Conservation (phyloP, 2,113 vertebrate species). For the Sander lucioperca region DNA sequence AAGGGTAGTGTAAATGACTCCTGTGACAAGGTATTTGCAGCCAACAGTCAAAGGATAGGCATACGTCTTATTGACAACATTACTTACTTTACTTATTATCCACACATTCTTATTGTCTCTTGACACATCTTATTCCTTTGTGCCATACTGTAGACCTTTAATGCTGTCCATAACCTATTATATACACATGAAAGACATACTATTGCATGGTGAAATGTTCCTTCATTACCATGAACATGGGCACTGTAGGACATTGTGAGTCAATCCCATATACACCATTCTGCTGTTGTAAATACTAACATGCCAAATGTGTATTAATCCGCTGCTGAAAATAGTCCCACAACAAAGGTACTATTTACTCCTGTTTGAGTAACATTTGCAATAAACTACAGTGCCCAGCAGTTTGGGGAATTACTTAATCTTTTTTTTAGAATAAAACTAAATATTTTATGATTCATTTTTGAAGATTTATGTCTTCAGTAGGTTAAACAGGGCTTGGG, state of each 20-base stretch:
- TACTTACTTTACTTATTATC: too few relatives aligned
- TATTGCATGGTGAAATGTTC: neutral
- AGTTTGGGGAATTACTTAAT: neutral
- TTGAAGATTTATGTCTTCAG: neutral
- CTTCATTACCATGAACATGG: neutral
- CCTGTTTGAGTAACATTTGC: neutral
- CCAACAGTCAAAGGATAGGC: neutral
- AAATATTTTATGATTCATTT: neutral
- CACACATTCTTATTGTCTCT: too few relatives aligned
- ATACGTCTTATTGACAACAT: too few relatives aligned
- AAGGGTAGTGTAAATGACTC: neutral
- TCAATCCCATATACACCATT: neutral
- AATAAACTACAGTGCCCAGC: neutral
- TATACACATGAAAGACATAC: neutral
- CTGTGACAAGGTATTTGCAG: neutral
- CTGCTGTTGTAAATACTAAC: neutral
- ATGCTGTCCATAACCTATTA: neutral
- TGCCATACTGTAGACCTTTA: neutral
- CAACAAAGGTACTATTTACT: neutral
- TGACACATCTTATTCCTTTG: neutral
- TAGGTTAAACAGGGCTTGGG: neutral
- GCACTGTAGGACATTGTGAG: neutral
- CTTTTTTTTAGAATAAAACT: neutral
- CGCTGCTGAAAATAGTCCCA: neutral
- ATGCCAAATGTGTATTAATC: neutral